These are phyloP conservation scores for Pomacea canaliculata DNA, from an alignment of 2,888 invertebrate species.

Conservation along the genomic window DNA sequence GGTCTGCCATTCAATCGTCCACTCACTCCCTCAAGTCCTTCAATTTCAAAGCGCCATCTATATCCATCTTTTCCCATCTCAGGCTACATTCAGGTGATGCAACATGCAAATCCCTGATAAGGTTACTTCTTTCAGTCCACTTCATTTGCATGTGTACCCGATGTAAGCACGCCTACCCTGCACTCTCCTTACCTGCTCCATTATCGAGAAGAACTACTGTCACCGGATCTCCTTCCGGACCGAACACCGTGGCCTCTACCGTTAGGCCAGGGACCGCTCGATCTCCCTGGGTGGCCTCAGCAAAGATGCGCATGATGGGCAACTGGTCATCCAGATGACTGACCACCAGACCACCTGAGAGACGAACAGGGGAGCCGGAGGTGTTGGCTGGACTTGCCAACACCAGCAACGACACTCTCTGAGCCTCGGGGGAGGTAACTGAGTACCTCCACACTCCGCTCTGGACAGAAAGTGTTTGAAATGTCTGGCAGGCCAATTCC, in stretches of 20 bases:
- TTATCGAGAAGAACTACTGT: constrained; percentile 42
- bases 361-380: constrained; percentile 8
- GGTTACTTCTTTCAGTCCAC: too few relatives aligned
- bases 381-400: constrained; percentile 24
- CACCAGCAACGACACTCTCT: constrained; percentile 30
- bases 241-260: constrained; percentile 43
- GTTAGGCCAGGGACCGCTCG: constrained; percentile 46
- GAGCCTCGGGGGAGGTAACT: constrained; percentile 16
- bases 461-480: too few relatives aligned
- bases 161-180: too few relatives aligned
- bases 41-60: too few relatives aligned
- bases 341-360: constrained; percentile 27
- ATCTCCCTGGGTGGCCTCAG: constrained; percentile 43
- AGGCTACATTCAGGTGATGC: too few relatives aligned
- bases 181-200: constrained; percentile 45
- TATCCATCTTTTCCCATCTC: too few relatives aligned
- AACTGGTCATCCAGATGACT: constrained; percentile 23
- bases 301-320: constrained; percentile 35
- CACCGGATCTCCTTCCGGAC: constrained; percentile 31
- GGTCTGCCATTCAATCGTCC: too few relatives aligned
- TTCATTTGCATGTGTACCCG: too few relatives aligned
- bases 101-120: too few relatives aligned
- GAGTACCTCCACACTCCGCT: constrained; percentile 27
- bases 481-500: too few relatives aligned
- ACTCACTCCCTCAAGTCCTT: too few relatives aligned